Evolutionary conservation across 1,140 invertebrate species (phyloP).

Genomic region (Tetramorium alpestre): DNA sequence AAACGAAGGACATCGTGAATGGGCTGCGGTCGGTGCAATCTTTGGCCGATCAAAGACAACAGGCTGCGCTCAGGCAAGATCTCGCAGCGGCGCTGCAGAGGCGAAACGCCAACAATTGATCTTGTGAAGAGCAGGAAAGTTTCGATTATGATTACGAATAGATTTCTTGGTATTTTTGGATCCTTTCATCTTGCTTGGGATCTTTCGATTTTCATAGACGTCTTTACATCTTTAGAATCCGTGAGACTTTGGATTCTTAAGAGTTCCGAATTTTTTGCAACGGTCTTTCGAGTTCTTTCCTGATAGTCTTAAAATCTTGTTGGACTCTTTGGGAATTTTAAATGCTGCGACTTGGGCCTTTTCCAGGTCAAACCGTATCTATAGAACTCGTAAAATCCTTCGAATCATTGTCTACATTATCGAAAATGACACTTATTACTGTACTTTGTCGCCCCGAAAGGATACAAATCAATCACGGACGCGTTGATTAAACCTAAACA

Average conservation of each 20-base stretch:
- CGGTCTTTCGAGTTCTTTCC: not conserved
- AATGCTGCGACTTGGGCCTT: conserved; percentile 8
- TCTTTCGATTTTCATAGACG: conserved; percentile 46
- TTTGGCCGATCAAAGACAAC: conserved; percentile 93
- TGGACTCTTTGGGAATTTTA: conserved; percentile 36
- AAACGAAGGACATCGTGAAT: conserved; percentile 99
- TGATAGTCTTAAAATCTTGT: conserved; percentile 13
- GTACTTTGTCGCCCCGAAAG: conserved; percentile 35
- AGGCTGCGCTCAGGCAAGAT: conserved; percentile 94
- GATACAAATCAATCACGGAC: conserved; percentile 31
- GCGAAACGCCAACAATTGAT: conserved; percentile 89
- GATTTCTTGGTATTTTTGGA: conserved; percentile 49
- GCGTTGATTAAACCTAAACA: conserved; percentile 62
- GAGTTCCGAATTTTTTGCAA: conserved; percentile 33
- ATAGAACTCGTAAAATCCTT: conserved; percentile 29
- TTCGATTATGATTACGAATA: conserved; percentile 79
- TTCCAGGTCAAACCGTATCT: conserved; percentile 24
- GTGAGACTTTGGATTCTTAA: conserved; percentile 11
- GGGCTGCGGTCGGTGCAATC: conserved; percentile 96
- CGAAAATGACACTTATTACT: conserved; percentile 28
- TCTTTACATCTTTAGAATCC: conserved; percentile 49
- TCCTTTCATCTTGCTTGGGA: conserved; percentile 36
- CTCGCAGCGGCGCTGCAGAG: conserved; percentile 93
- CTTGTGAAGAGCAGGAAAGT: conserved; percentile 75
- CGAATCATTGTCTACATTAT: conserved; percentile 32